phyloP scores from a whole-genome alignment of 2,888 invertebrate genomes.

The Amorpha juglandis region DNA sequence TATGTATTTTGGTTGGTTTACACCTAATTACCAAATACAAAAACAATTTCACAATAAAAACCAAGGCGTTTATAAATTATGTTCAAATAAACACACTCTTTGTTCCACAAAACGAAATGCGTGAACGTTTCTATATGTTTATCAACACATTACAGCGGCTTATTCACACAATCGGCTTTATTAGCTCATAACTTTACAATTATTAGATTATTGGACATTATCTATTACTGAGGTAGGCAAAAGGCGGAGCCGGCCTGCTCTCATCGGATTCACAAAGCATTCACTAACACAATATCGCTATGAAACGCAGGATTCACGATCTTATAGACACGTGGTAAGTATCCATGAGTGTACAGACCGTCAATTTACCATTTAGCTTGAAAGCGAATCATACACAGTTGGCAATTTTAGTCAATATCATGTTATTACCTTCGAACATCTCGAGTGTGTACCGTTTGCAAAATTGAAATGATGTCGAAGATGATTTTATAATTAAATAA shows the following conservation, averaged over 20 bases:
- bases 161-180: conserved; percentile 22
- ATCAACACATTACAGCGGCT: conserved; percentile 23
- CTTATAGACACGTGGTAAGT: conserved; percentile 45
- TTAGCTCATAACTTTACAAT: conserved; percentile 23
- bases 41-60: neutral
- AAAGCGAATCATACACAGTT: conserved; percentile 69
- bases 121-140: conserved; percentile 14
- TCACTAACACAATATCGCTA: conserved; percentile 32
- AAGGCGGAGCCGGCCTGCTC: conserved; percentile 10
- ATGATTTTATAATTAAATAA: too few species aligned
- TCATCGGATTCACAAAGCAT: conserved; percentile 16
- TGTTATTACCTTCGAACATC: conserved; percentile 65
- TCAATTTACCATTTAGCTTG: conserved; percentile 79
- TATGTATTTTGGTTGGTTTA: neutral
- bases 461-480: conserved; percentile 31
- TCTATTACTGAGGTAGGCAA: conserved; percentile 22
- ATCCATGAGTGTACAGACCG: conserved; percentile 59
- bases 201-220: conserved; percentile 24
- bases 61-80: neutral
- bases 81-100: conserved; percentile 7
- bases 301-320: conserved; percentile 40
- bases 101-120: conserved; percentile 5
- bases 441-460: conserved; percentile 60
- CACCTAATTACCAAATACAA: neutral
- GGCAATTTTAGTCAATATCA: conserved; percentile 71